Percentiles rank a stretch among this genome's conserved stretches.
phyloP scores from a whole-genome alignment of 2,888 invertebrate genomes.

The Conchocele bisecta region DNA sequence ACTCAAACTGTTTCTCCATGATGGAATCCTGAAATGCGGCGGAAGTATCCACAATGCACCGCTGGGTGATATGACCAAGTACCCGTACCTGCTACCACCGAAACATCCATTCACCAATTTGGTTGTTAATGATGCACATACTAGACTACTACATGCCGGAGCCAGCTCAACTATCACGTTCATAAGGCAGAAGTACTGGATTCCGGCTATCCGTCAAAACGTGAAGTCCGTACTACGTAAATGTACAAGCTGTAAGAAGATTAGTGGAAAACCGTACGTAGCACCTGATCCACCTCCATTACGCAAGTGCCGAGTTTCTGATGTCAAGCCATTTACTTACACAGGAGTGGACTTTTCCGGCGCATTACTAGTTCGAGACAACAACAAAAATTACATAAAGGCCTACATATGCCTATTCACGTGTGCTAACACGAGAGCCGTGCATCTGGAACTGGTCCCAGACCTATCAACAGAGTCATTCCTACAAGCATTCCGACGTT shows the following conservation, averaged over 20 bases:
- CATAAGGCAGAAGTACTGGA: conserved; percentile 27
- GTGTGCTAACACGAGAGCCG: conserved; percentile 41
- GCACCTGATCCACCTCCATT: conserved; percentile 34
- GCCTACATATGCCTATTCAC: conserved; percentile 44
- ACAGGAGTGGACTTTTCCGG: conserved; percentile 53
- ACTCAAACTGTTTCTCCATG: conserved; percentile 16
- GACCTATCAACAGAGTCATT: conserved; percentile 19
- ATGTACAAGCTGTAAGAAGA: conserved; percentile 38
- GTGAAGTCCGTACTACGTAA: conserved; percentile 21
- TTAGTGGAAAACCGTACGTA: conserved; percentile 23
- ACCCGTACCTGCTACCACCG: conserved; percentile 22
- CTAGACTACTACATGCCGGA: background rate
- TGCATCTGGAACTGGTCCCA: conserved; percentile 32
- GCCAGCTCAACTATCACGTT: background rate
- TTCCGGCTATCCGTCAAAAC: conserved; percentile 14
- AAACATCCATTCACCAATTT: conserved; percentile 30
- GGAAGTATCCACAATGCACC: conserved; percentile 35
- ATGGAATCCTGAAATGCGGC: conserved; percentile 14
- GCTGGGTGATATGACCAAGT: conserved; percentile 11
- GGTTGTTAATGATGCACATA: conserved; percentile 18
- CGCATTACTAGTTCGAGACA: conserved; percentile 11
- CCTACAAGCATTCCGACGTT: conserved; percentile 20
- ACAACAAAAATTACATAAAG: conserved; percentile 19
- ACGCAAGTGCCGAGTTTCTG: conserved; percentile 17
- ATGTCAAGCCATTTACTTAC: conserved; percentile 35